These are phyloP conservation scores for Cantharis rufa DNA, from an alignment of 2,888 invertebrate genomes.

Conservation along the genomic window DNA sequence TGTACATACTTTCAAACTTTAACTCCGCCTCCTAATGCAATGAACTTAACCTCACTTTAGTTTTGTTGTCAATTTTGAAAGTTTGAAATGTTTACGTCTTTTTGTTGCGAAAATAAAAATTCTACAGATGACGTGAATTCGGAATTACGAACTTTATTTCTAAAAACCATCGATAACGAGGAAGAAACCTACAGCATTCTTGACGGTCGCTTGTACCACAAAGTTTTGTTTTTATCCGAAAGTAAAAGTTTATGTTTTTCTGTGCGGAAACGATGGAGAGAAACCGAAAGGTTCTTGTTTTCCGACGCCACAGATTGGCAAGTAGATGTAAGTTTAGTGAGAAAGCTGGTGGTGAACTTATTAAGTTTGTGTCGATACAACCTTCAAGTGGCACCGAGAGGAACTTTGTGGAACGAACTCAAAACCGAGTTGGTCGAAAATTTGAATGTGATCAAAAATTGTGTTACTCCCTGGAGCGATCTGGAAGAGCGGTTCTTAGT, in stretches of 20 bases:
- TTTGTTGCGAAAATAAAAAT: background rate
- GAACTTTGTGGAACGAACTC: background rate
- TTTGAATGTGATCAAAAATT: slow-evolving; percentile 21
- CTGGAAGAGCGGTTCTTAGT: slow-evolving; percentile 21
- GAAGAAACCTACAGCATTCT: background rate
- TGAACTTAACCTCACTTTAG: background rate
- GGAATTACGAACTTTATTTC: background rate
- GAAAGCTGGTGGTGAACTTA: slow-evolving; percentile 36
- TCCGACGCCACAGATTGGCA: slow-evolving; percentile 32
- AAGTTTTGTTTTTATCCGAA: slow-evolving; percentile 24
- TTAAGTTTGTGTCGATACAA: slow-evolving; percentile 19
- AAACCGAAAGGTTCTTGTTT: slow-evolving; percentile 43
- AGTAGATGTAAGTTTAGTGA: slow-evolving; percentile 31
- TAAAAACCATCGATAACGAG: background rate
- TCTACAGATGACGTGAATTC: background rate
- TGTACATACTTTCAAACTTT: background rate
- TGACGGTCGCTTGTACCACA: slow-evolving; percentile 19
- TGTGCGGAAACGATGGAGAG: slow-evolving; percentile 42
- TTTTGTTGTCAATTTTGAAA: background rate
- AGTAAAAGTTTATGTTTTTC: slow-evolving; percentile 27
- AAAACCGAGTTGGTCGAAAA: slow-evolving; percentile 4
- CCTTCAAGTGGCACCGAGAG: background rate
- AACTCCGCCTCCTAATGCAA: background rate
- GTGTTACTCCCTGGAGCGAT: slow-evolving; percentile 27
- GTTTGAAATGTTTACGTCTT: background rate